Evolutionary conservation across 2,113 vertebrate species (phyloP).

Genomic region (Noctilio leporinus): DNA sequence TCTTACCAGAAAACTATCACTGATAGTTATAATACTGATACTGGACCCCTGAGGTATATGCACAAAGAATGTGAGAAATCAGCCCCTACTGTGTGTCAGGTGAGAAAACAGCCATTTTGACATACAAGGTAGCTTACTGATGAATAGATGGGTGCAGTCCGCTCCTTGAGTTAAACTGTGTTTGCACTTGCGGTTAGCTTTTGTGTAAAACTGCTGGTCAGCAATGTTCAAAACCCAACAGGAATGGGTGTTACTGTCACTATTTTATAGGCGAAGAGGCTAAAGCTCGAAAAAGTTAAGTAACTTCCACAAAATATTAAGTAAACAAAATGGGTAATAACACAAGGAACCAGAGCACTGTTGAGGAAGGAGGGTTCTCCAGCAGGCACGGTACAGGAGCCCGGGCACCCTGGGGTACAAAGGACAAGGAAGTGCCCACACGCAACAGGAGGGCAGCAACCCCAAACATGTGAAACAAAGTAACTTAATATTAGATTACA

Average conservation of each 20-base stretch:
- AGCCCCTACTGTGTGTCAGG: not conserved
- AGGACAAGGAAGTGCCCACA: not conserved
- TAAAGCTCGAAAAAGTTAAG: not conserved
- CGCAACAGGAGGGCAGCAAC: not conserved
- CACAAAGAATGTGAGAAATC: not conserved
- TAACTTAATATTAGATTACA: not conserved
- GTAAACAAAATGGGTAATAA: not conserved
- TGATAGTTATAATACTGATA: accelerated
- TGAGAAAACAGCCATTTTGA: not conserved
- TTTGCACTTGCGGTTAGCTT: no score
- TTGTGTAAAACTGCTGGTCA: no score
- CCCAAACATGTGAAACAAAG: not conserved
- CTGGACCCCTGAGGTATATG: not conserved
- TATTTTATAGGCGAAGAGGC: not conserved
- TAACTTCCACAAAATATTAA: not conserved
- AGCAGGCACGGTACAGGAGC: not conserved
- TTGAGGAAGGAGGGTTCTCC: not conserved
- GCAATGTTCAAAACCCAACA: not conserved
- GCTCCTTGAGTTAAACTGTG: no score
- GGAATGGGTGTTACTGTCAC: not conserved
- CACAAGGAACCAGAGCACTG: not conserved
- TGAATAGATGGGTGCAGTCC: no score
- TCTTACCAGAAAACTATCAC: not conserved
- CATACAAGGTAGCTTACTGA: not conserved
- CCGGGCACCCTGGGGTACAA: accelerated